phyloP scores from a whole-genome alignment of 1,140 invertebrate genomes.

The Apis laboriosa region DNA sequence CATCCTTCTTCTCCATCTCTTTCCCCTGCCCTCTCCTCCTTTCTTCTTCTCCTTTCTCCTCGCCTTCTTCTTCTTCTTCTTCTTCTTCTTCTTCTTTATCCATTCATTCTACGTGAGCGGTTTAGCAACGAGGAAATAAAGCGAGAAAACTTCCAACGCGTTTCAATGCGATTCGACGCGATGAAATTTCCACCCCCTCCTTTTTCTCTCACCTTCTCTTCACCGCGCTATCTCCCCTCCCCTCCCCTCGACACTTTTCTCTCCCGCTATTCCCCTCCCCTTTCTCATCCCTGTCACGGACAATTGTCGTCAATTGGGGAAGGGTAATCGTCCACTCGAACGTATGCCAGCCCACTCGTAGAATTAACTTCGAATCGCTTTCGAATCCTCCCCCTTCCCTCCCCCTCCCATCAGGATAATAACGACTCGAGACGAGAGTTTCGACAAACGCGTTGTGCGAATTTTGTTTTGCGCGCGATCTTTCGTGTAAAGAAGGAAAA shows the following conservation, averaged over 20 bases:
- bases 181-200: constrained; percentile 27
- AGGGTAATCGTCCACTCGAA: constrained; percentile 41
- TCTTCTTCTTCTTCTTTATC: constrained; percentile 43
- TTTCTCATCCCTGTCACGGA: constrained; percentile 31
- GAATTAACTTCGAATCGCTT: constrained; percentile 23
- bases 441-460: neutral
- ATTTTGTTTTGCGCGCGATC: neutral
- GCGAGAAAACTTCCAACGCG: constrained; percentile 62
- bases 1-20: neutral
- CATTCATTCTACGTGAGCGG: constrained; percentile 65
- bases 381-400: neutral
- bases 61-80: neutral
- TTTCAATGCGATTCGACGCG: constrained; percentile 52
- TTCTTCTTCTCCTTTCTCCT: neutral
- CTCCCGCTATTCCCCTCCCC: neutral
- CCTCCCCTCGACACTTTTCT: neutral
- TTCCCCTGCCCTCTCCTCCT: neutral
- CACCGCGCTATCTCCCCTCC: neutral
- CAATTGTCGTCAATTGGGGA: constrained; percentile 37
- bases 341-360: constrained; percentile 33
- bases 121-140: constrained; percentile 60
- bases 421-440: neutral
- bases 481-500: neutral
- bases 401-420: neutral
- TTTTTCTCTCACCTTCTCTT: neutral